Evolutionary conservation across 37 sponge, comb jelly and placozoan species (phyloP), one percentile per base, ranked within the genome.

Genomic region (Theonella swinhoei): DNA sequence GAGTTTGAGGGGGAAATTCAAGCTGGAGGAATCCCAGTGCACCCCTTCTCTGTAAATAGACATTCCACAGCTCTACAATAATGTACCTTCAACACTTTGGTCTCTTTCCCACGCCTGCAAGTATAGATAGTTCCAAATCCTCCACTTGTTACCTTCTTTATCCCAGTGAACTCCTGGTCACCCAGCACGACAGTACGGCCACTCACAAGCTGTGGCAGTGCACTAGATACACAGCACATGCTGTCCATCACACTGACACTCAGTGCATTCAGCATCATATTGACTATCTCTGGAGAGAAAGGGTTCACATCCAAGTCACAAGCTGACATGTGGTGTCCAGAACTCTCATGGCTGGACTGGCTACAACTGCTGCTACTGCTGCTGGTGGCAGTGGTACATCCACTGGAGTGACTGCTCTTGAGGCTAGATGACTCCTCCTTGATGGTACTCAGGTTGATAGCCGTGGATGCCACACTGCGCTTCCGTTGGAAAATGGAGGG

Each of bases 241-340:
- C 1, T 37, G 22, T 62, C 24, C 30, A 58, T 24, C 37, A 22
- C 72, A 71, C 37, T 32, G 4, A n/a, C 39, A 25, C 63, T 64
- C 62, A 86, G 64, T 7, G 80, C 60, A 26, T 78, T 70, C 26
- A 78, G 67, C 87, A 86, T 86, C 20, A 70, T 72, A 40, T 86
- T 70, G 33, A 86, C 78, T 0, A 39, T 63, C 73, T 79, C 74
- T 20, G 72, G 73, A 19, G 39, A 47, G 75, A 86, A 86, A 1
- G 87, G 87, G 58, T 86, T 86, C 34, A 70, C 3, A 2, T 62
- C 22, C 11, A 47, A n/a, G 62, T 47, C 59, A 42, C 35, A 23
- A 0, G 64, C 63, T 23, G 47, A 4, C 24, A 37, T 36, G 29
- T 2, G 20, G 60, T 34, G 40, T 34, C 26, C 17, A 31, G 24